Percentiles rank a stretch among this genome's conserved stretches.
Evolutionary conservation across 2,113 vertebrate species (phyloP).

Genomic region (Micromys minutus): DNA sequence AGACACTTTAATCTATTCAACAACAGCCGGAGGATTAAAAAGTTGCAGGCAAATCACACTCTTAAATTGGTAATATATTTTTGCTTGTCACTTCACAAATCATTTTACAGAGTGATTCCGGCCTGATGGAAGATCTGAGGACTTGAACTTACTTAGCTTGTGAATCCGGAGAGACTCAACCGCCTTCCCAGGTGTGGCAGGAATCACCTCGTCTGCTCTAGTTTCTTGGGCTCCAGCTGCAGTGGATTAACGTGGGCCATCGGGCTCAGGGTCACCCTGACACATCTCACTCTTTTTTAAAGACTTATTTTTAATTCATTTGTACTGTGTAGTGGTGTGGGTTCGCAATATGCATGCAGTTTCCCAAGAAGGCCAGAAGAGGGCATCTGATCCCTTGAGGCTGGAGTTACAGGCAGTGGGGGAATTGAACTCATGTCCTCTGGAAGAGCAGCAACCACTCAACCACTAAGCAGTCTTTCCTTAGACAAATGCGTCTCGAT

Average conservation of each 20-base stretch:
- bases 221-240: not conserved
- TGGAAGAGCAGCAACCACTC: not conserved
- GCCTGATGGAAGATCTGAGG: constrained; percentile 34
- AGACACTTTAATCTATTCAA: constrained; percentile 84
- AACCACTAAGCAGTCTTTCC: not conserved
- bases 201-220: not conserved
- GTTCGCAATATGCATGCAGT: not conserved
- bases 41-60: constrained; percentile 83
- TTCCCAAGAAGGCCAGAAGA: not conserved
- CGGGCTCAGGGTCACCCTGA: not conserved
- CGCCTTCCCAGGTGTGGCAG: not conserved
- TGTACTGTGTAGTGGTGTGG: not conserved
- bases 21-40: constrained; percentile 84
- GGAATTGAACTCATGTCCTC: not conserved
- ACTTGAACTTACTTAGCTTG: constrained; percentile 56
- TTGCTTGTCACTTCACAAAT: constrained; percentile 82
- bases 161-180: not conserved
- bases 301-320: not conserved
- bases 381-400: not conserved
- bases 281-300: not conserved
- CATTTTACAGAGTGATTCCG: constrained; percentile 69
- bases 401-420: no score
- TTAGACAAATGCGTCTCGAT: not conserved
- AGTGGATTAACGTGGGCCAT: no score
- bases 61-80: constrained; percentile 81